Base-by-base conservation (phyloP, 2,888 invertebrate genomes). In the Choreutis nemorana region DNA sequence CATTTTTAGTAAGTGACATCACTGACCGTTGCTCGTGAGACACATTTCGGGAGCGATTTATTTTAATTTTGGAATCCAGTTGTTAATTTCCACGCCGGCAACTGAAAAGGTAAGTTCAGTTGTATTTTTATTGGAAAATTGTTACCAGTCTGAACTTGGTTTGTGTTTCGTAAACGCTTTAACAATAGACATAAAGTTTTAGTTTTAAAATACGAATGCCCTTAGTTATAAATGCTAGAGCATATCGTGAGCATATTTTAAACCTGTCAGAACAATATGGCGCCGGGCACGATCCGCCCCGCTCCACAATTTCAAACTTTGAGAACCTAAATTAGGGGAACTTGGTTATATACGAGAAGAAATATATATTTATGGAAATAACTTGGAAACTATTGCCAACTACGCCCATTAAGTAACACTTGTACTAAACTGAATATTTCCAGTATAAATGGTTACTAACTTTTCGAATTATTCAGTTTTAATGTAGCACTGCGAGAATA, bases 221-320 rank as follows among this genome's bases (percentile, higher is more conserved):
- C n/a, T n/a, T n/a, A n/a, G n/a, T n/a, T n/a, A n/a, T n/a, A n/a
- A n/a, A 55, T 55, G 41, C 43, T 44, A 42, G 42, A 50, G 50
- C 50, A 46, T 51, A 49, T 50, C 54, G 54, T 59, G 54, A 54
- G 50, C 57, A 67, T 71, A 71, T 71, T 68, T 72, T 72, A 75
- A 64, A 57, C 62, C 70, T 70, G 75, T 78, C 72, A 67, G 52
- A 45, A 45, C 73, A 72, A 71, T 45, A 70, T 75, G 77, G 56
- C 62, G 66, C 65, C 47, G 42, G 40, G 40, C 40, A 38, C 45
- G 39, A 44, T 45, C 48, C 23, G 18, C 32, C 24, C 48, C 44
- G 28, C 43, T 50, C 53, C 55, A 53, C 50, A 52, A 48, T 57
- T 58, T 48, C 48, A 52, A 70, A 71, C 57, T 70, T 45, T 42